Conservation (phyloP, 2,888 invertebrate genomes). For the Rhaphigaster nebulosa region DNA sequence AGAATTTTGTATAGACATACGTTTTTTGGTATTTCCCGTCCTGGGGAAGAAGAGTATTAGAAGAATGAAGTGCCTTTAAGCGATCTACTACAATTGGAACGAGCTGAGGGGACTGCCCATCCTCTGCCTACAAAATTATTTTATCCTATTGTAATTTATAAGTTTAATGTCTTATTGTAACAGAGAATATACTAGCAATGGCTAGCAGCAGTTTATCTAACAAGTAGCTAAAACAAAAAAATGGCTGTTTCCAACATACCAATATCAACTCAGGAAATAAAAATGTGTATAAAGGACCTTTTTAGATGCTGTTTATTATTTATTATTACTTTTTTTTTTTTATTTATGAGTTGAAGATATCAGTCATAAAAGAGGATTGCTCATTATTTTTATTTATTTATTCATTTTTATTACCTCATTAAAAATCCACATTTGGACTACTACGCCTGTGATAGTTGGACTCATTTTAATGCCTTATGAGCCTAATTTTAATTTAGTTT, state of each 20-base stretch:
- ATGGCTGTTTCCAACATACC: conserved; percentile 15
- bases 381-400: conserved; percentile 51
- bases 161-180: conserved; percentile 54
- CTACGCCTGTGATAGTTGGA: conserved; percentile 56
- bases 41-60: conserved; percentile 41
- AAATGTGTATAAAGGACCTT: conserved; percentile 16
- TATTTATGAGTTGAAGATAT: background rate
- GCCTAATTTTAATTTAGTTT: conserved; percentile 58
- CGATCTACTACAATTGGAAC: conserved; percentile 45
- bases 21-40: conserved; percentile 49
- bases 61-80: conserved; percentile 59
- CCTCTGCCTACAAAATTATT: conserved; percentile 51
- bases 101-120: conserved; percentile 54
- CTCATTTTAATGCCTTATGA: conserved; percentile 54
- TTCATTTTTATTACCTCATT: conserved; percentile 56
- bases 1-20: conserved; percentile 47
- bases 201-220: conserved; percentile 38
- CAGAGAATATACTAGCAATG: conserved; percentile 57
- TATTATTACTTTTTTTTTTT: background rate
- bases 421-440: conserved; percentile 28
- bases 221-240: background rate
- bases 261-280: conserved; percentile 40
- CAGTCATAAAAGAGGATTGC: conserved; percentile 41
- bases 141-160: conserved; percentile 48
- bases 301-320: conserved; percentile 46